Evolutionary conservation across 2,888 invertebrate genomes (phyloP), one percentile per base, ranked within the genome.

Genomic region (Hetaerina titia): DNA sequence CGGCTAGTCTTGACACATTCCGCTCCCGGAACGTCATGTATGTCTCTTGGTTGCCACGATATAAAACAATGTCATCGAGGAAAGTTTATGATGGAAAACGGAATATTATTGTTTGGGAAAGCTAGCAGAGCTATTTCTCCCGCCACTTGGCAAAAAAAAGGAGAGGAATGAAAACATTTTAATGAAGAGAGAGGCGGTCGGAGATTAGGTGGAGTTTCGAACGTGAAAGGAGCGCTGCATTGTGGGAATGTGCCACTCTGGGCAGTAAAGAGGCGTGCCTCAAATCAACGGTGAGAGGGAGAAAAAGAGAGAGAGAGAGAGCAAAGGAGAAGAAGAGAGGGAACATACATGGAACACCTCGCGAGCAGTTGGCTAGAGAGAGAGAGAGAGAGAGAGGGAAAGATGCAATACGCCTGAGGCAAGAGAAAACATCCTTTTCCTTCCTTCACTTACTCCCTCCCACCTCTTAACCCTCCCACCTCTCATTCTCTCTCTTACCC

Each of bases 251-350:
- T 25, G 7, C 25, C 81, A 25, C 25, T 31, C 15, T 4, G 81
- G 81, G 69, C 81, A 25, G 81, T 81, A 81, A 81, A 81, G 81
- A 81, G 81, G 81, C 81, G 81, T 81, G 81, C 31, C 81, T 81
- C 81, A 31, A 13, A 81, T 81, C 81, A 81, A 81, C 69, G 69
- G 69, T 25, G 11, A 31, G 81, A 11, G 31, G 31, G 81, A 81
- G 19, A 7, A n/a, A 81, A 31, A 81, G 81, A 31, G 31, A 81
- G 25, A 22, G 25, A 22, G 81, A 31, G 31, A 81, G 81, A 81
- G 25, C 81, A 31, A 81, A 31, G 31, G 81, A 31, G 31, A 81
- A 11, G 31, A 45, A 45, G 81, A 31, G 31, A 81, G 81, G 31
- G 25, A 25, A 31, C 31, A 81, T 31, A n/a, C 81, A 81, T 81